A percentile compares a stretch with the other conserved stretches of the same genome.
Evolutionary conservation across 2,113 vertebrate species (phyloP).

Genomic region (Tympanuchus pallidicinctus): DNA sequence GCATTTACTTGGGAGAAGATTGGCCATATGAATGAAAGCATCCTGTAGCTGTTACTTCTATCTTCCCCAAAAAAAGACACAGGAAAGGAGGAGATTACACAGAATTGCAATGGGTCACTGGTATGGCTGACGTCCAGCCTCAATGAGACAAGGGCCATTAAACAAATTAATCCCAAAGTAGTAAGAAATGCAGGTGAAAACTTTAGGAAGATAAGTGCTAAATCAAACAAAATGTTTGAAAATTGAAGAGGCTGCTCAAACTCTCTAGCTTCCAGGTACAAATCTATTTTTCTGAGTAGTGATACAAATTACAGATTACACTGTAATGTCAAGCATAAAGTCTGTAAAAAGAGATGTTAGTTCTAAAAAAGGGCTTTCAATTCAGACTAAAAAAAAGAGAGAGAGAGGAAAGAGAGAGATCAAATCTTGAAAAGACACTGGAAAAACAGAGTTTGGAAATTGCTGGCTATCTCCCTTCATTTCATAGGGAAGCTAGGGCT

Average conservation of each 20-base stretch:
- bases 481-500: neutral
- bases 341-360: neutral
- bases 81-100: constrained; percentile 17
- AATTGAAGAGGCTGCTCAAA: neutral
- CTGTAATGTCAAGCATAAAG: neutral
- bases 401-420: neutral
- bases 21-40: neutral
- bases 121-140: neutral
- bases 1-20: neutral
- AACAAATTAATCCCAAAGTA: neutral
- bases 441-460: neutral
- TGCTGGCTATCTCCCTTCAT: neutral
- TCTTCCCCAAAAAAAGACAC: neutral
- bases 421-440: neutral
- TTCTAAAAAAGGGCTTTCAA: neutral
- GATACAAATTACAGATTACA: neutral
- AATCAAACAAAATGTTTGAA: neutral
- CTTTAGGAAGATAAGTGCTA: neutral
- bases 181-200: neutral
- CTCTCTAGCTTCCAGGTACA: neutral
- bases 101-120: neutral
- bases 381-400: neutral
- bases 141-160: neutral
- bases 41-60: constrained; percentile 1
- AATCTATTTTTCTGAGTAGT: neutral